Percentiles rank a stretch among this genome's conserved stretches.
Evolutionary conservation across 2,113 vertebrate genomes (phyloP).

Genomic region (Pimephales promelas): DNA sequence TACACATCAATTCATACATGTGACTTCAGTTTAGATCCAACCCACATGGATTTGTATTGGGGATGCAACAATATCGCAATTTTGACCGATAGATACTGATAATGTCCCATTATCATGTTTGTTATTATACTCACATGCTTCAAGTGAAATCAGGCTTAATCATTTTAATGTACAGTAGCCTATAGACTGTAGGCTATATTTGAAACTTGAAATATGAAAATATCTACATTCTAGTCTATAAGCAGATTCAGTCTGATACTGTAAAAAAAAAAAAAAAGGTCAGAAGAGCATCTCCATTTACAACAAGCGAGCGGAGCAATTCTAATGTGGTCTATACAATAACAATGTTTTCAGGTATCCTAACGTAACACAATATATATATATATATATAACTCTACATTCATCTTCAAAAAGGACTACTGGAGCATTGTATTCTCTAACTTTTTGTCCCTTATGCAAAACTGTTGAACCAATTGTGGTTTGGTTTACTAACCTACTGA

Average conservation of each 20-base stretch:
- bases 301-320: neutral
- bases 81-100: neutral
- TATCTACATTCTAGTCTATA: too few relatives aligned
- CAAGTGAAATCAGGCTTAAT: neutral
- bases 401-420: neutral
- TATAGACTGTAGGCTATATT: neutral
- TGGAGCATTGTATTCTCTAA: neutral
- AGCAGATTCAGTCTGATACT: too few relatives aligned
- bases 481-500: constrained; percentile 24
- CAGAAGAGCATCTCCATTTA: too few relatives aligned
- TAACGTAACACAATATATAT: neutral
- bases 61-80: neutral
- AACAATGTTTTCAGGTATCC: neutral
- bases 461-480: neutral
- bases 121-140: neutral
- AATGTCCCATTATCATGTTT: neutral
- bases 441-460: neutral
- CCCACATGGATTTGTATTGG: neutral
- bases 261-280: too few relatives aligned
- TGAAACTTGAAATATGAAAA: neutral
- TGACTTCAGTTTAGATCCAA: neutral
- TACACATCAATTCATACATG: neutral
- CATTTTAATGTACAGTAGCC: neutral
- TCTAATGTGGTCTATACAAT: neutral
- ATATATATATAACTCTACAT: neutral